Base-by-base conservation (phyloP, 23 tunicate species). In the Halocynthia roretzi region DNA sequence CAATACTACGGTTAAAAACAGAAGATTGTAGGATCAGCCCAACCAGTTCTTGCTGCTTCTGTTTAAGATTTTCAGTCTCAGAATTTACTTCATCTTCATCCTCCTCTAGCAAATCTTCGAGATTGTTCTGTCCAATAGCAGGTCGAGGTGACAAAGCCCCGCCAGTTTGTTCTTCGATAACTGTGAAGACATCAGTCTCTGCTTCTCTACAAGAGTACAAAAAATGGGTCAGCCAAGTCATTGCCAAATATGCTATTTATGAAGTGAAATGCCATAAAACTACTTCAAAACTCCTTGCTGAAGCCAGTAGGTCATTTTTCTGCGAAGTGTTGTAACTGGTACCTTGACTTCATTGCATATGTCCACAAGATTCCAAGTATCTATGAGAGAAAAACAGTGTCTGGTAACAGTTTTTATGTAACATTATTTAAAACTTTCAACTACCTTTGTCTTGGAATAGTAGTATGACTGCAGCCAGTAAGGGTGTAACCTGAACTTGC, bases 201-300 rank as follows among this genome's bases (percentile, higher is more conserved):
- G 51, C 5, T 51, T 77, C 71, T 64, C 54, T 51, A 5, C 55
- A 71, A 50, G 18, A 20, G 50, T 20, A 71, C 18, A 9, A 49
- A 15, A 12, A n/a, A 15, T 68, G 0, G 72, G 19, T n/a, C 44
- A 68, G 44, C 72, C n/a, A 68, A 68, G 19, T 68, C 12, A 2
- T 22, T 68, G 44, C 5, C 14, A 19, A 68, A 22, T 68, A 18
- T 68, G 19, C 4, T 68, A 15, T 12, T 19, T 19, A 11, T 15
- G 23, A 15, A 22, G 44, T 19, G 72, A 15, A 12, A 19, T 19
- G 44, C 21, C 17, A 58, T 2, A 58, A 58, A 58, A 58, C 63
- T 50, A 84, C 96, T 72, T 86, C 6, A 92, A 58, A 19, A 92
- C 72, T n/a, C 98, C 98, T 64, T 82, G 98, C 68, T 92, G 98